Conservation (phyloP, 2,797 vertebrate genomes). For the Caiman crocodilus region DNA sequence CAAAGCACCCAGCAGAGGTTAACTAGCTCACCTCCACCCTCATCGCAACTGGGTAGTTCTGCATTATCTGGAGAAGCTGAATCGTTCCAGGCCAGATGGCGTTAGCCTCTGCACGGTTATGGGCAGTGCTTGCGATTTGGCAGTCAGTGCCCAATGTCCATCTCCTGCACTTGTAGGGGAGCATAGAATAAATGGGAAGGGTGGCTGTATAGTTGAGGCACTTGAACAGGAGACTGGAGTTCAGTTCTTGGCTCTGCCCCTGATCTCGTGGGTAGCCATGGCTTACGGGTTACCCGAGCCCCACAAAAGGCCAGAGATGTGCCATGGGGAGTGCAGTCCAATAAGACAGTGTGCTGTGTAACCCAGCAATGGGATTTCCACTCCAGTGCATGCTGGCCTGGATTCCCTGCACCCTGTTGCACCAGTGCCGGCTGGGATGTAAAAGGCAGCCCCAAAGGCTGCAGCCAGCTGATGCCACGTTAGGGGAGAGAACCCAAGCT, state of each 20-base stretch:
- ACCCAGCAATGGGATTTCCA: background rate
- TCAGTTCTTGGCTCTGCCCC: background rate
- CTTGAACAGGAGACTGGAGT: background rate
- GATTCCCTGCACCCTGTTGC: background rate
- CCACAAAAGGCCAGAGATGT: no score
- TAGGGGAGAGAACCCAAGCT: background rate
- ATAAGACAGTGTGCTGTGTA: background rate
- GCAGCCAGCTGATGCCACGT: background rate
- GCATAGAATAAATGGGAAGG: background rate
- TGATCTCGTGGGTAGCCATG: background rate
- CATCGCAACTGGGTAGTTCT: background rate
- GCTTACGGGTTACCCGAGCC: no score
- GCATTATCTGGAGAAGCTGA: background rate
- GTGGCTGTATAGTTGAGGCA: background rate
- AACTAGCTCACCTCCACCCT: slow-evolving; percentile 18
- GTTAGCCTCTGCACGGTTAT: background rate
- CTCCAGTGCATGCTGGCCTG: rapidly evolving
- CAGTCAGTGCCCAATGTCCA: background rate
- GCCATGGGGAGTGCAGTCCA: background rate
- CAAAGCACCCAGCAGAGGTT: background rate
- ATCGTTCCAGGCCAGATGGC: background rate
- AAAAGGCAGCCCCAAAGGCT: rapidly evolving
- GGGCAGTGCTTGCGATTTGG: background rate
- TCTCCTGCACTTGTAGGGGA: background rate
- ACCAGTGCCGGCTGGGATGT: rapidly evolving